Base-by-base conservation (phyloP, 30 jellyfish, hydroid and myxozoan species). In the Aurelia aurita complex sp. Pacific region DNA sequence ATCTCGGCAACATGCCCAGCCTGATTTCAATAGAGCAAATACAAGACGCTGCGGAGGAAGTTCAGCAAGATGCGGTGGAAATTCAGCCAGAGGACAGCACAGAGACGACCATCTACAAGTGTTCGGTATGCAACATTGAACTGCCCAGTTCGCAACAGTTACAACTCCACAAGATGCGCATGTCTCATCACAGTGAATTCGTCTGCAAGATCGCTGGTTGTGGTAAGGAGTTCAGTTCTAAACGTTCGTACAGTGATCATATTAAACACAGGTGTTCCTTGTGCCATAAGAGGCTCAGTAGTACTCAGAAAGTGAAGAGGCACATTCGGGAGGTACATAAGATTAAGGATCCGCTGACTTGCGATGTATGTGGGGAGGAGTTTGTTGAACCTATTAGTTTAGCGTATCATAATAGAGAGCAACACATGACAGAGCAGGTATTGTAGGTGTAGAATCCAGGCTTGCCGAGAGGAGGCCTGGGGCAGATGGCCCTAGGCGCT, bases 191-290 rank as follows among this genome's bases (percentile, higher is more conserved):
- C n/a, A 54, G 53, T 38, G 71, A 34, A 35, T n/a, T 60, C 43
- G 68, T 50, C 61, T 77, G 87, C 78, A 77, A 69, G 53, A 77
- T 77, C 59, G 77, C 87, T 10, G 87, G 87, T 10, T 77, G 87
- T 29, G 78, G 87, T 0, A 62, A 77, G 77, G 36, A 12, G 52
- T 61, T 60, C 75, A 8, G 11, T 29, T 60, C 77, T 42, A 60
- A 16, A 11, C 53, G 67, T 14, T 51, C 23, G 2, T 77, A 77
- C 68, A 33, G 12, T n/a, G 29, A 77, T 57, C 87, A 77, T 38
- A 34, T 60, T 4, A 16, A 23, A n/a, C 3, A 42, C 29, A 77
- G 76, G 29, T 77, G 87, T 54, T 5, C 51, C 1, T 53, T 77
- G 12, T 77, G 87, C 18, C 87, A 77, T 76, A 77, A 62, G 70